phyloP scores from a whole-genome alignment of 2,888 invertebrate genomes.

The Eupithecia centaureata region DNA sequence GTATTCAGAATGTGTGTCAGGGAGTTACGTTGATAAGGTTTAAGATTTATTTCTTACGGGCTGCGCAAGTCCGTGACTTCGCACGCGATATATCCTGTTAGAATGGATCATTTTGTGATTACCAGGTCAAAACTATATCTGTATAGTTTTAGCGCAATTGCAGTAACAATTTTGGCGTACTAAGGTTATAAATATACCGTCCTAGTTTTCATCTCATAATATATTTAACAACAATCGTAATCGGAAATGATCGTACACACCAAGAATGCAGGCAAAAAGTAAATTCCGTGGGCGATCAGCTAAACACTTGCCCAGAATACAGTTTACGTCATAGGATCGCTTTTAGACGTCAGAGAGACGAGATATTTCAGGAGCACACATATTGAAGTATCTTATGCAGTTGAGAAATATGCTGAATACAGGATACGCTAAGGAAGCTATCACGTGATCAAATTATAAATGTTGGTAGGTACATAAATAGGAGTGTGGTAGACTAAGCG shows the following conservation, averaged over 20 bases:
- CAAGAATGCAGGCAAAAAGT: slow-evolving; percentile 25
- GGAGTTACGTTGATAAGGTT: slow-evolving; percentile 9
- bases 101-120: not conserved
- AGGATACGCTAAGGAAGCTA: slow-evolving; percentile 7
- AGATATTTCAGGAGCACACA: slow-evolving; percentile 21
- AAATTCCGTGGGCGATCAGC: slow-evolving; percentile 19
- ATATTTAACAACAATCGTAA: not conserved
- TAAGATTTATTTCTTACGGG: not conserved
- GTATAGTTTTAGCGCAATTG: not conserved
- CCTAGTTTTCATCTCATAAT: not conserved
- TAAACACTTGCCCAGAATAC: slow-evolving; percentile 11
- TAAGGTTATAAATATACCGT: not conserved
- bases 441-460: not conserved
- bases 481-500: not conserved
- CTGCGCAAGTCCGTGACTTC: not conserved
- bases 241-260: slow-evolving; percentile 7
- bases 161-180: not conserved
- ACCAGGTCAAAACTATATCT: not conserved
- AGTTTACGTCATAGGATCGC: slow-evolving; percentile 9
- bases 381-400: slow-evolving; percentile 12
- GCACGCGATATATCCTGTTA: not conserved
- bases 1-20: slow-evolving; percentile 16
- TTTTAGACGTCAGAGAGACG: slow-evolving; percentile 14
- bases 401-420: slow-evolving; percentile 1
- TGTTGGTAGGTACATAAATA: not conserved